Evolutionary conservation across 2,888 invertebrate species (phyloP), one percentile per base, ranked within the genome.

Genomic region (Tetranychus piercei): DNA sequence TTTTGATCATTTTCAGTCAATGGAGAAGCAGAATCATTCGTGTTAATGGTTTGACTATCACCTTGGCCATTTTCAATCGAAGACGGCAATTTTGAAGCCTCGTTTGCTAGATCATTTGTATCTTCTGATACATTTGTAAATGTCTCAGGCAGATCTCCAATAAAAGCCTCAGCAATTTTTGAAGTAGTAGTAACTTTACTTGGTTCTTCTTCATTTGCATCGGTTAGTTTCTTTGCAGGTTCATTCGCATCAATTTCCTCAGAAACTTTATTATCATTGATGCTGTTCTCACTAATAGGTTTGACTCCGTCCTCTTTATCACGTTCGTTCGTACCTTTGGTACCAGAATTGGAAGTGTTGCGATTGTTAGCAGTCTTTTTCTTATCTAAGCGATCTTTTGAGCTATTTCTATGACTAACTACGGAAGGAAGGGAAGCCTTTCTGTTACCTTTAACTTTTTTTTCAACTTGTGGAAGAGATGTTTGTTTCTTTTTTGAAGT

Each of bases 201-300:
- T 64, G n/a, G 45, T 70, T 74, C 70, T 3, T 34, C 69, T 15
- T 8, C 73, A 65, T 43, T 43, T 64, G 73, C 72, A 15, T 74
- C 71, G 20, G n/a, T 20, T n/a, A 73, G 71, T 45, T 75, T 71
- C 18, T 20, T 65, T 45, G 73, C 72, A 4, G 34, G 44, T 65
- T 77, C 77, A 11, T 15, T 23, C 64, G 71, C 66, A 5, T n/a
- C 44, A 23, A 43, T 34, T 73, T 76, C 69, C 15, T 72, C 71
- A 67, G 22, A n/a, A 7, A 65, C 71, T 7, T 34, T 44, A 18
- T 76, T 55, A 55, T 15, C 55, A 8, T 55, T 15, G 9, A 55
- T 55, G 11, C 11, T 55, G 9, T 5, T 9, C 9, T 55, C 15
- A 55, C 15, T 55, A 15, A 7, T 15, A 55, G 55, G 1, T 55